These are phyloP conservation scores for Pseudococcus jackbeardsleyi DNA, from an alignment of 2,888 invertebrate species.

Conservation along the genomic window DNA sequence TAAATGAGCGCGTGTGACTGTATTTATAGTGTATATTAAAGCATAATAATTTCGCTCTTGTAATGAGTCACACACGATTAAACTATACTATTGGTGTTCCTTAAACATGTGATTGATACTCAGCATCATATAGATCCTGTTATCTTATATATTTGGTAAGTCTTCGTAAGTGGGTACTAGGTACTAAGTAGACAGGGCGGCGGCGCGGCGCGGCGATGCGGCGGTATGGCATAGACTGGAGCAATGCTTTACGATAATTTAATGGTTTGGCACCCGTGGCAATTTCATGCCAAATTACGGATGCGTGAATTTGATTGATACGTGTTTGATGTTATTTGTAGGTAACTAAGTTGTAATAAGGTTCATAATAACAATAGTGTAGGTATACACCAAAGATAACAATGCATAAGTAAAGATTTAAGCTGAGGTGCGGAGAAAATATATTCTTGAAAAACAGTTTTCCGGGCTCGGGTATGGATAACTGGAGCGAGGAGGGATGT, in stretches of 20 bases:
- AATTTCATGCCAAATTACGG: constrained; percentile 4
- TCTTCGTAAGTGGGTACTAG: too few relatives aligned
- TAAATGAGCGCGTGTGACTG: not conserved
- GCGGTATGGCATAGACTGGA: not conserved
- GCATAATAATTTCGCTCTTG: not conserved
- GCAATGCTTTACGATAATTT: too few relatives aligned
- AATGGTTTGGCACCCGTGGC: not conserved
- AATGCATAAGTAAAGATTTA: too few relatives aligned
- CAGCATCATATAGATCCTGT: not conserved
- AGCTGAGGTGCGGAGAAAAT: too few relatives aligned
- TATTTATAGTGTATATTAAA: too few relatives aligned
- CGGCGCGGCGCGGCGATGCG: not conserved
- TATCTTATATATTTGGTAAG: not conserved
- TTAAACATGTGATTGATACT: constrained; percentile 10
- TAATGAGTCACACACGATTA: not conserved
- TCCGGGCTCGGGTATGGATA: too few relatives aligned
- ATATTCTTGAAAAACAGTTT: too few relatives aligned
- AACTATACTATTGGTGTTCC: not conserved
- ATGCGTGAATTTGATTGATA: not conserved
- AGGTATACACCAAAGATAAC: too few relatives aligned
- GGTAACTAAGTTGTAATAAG: not conserved
- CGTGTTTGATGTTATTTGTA: too few relatives aligned
- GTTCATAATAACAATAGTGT: too few relatives aligned
- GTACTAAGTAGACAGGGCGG: not conserved
- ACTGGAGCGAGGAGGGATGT: too few relatives aligned